Conservation (phyloP, 2,797 vertebrate species). For the Epinephelus awoara region DNA sequence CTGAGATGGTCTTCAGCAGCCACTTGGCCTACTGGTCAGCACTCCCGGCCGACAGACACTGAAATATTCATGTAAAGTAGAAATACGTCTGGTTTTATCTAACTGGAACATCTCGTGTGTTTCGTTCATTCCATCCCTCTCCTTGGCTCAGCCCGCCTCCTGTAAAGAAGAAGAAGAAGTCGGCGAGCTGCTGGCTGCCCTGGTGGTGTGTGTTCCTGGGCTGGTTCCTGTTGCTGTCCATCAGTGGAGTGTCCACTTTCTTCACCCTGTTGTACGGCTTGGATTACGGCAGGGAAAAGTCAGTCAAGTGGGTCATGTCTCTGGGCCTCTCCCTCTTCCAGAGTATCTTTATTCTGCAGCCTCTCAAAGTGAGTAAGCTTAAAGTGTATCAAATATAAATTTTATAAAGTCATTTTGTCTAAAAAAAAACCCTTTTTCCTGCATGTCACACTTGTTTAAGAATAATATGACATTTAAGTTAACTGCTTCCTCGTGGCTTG, state of each 20-base stretch:
- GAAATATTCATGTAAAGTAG: not conserved
- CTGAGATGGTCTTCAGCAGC: slow-evolving; percentile 83
- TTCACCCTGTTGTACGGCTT: slow-evolving; percentile 90
- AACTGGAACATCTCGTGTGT: not conserved
- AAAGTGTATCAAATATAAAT: too few relatives aligned
- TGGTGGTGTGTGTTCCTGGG: slow-evolving; percentile 91
- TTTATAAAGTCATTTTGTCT: too few relatives aligned
- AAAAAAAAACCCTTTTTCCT: not conserved
- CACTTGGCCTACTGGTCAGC: slow-evolving; percentile 81
- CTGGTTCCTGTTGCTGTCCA: slow-evolving; percentile 87
- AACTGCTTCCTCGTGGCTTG: not conserved
- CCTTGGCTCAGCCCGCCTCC: slow-evolving; percentile 65
- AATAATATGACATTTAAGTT: not conserved
- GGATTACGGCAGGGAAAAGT: slow-evolving; percentile 85
- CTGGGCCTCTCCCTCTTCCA: slow-evolving; percentile 88
- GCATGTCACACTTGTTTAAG: not conserved
- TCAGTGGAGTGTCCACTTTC: slow-evolving; percentile 87
- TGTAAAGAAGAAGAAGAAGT: slow-evolving; percentile 57
- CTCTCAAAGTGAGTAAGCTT: slow-evolving; percentile 85
- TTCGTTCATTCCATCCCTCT: not conserved
- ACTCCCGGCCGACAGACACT: not conserved
- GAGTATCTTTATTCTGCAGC: slow-evolving; percentile 91
- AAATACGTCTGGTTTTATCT: slow-evolving; percentile 7
- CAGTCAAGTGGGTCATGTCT: slow-evolving; percentile 89
- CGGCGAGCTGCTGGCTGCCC: slow-evolving; percentile 79